Conservation (phyloP, 2,888 invertebrate species). For the Selenia dentaria region DNA sequence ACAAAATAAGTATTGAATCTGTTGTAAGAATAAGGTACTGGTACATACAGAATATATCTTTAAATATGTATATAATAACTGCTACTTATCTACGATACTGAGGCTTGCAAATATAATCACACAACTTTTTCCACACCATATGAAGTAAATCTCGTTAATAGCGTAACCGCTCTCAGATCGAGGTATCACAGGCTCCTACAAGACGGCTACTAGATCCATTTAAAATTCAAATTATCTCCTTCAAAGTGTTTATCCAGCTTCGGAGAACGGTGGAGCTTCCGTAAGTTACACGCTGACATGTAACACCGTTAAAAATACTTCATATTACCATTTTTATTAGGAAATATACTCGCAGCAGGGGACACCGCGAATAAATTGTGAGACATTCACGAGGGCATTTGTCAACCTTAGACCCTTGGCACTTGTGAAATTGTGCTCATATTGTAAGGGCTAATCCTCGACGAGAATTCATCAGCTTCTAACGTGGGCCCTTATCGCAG, state of each 20-base stretch:
- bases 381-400: slow-evolving; percentile 64
- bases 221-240: slow-evolving; percentile 35
- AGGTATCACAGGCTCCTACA: slow-evolving; percentile 16
- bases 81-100: too few relatives aligned
- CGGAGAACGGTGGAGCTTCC: slow-evolving; percentile 22
- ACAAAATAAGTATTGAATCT: too few relatives aligned
- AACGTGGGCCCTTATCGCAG: slow-evolving; percentile 64
- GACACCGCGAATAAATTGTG: slow-evolving; percentile 63
- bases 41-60: too few relatives aligned
- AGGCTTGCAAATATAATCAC: too few relatives aligned
- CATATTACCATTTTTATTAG: slow-evolving; percentile 77
- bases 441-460: slow-evolving; percentile 80
- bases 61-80: too few relatives aligned
- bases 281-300: slow-evolving; percentile 39
- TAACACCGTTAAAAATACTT: slow-evolving; percentile 62
- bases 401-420: slow-evolving; percentile 69
- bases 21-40: too few relatives aligned
- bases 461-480: slow-evolving; percentile 74
- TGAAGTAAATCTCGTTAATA: slow-evolving; percentile 8
- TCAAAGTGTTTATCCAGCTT: slow-evolving; percentile 44
- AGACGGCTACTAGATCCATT: slow-evolving; percentile 26
- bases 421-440: slow-evolving; percentile 78
- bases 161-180: neutral
- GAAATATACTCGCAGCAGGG: slow-evolving; percentile 60
- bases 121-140: too few relatives aligned